Base-by-base conservation (phyloP, 1,140 invertebrate genomes). In the Drosophila sucinea region DNA sequence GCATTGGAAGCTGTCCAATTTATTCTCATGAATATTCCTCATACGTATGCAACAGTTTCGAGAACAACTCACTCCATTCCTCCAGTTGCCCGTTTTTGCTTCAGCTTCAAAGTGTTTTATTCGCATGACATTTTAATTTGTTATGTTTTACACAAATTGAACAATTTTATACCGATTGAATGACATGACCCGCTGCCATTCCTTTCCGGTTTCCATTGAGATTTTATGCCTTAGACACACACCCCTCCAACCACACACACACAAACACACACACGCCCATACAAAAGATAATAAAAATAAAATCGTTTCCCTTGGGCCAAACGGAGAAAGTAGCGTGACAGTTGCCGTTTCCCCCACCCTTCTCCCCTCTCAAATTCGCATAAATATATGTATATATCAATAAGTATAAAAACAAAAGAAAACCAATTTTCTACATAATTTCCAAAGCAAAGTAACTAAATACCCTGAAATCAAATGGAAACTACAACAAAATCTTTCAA, bases 391-490 rank as follows among this genome's bases (percentile, higher is more conserved):
- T 35, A 35, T 35, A 35, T 64, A 79, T 70, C 73, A 68, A 81
- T 62, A 17, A 17, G 17, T 17, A 68, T 27, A 65, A 64, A 84
- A 86, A 85, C 77, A 85, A 85, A 78, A 61, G 56, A 67, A 71
- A 56, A 40, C 77, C 71, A 81, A 85, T 78, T 78, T 73, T 72
- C 47, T 67, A 74, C 77, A 84, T 81, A 74, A 84, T 85, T 84
- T 84, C 35, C 17, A 17, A 17, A 17, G 0, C 17, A 17, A 17
- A 17, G 17, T 17, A 17, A 17, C 17, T 27, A 60, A 62, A 68
- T 54, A 62, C 30, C 64, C 30, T 44, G 33, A 65, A 61, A 29
- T 11, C 2, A 3, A n/a, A 57, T 35, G 47, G 8, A 27, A 38
- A 11, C 35, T 38, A 11, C 8, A 38, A 11, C 33, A 8, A 4